Evolutionary conservation across 2,113 vertebrate genomes (phyloP).

Genomic region (Chaenogobius annularis): DNA sequence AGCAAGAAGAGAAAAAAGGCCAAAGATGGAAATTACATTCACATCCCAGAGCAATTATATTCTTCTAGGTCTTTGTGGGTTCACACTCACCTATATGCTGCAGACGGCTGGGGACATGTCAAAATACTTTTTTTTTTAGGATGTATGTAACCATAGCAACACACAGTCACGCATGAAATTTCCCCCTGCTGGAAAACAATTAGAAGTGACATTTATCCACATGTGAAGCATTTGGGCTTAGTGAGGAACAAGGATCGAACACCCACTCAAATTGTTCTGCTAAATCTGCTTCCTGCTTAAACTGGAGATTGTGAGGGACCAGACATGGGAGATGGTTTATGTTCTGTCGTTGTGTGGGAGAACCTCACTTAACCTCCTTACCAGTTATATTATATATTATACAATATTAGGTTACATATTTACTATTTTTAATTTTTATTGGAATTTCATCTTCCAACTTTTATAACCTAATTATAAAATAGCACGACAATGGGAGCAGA

Average conservation of each 20-base stretch:
- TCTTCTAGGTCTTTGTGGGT: conserved; percentile 40
- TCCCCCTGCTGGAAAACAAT: conserved; percentile 50
- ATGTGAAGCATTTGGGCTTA: conserved; percentile 43
- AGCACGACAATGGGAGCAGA: background rate
- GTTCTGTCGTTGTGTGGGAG: conserved; percentile 40
- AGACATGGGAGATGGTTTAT: conserved; percentile 35
- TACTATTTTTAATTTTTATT: no score
- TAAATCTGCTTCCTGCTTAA: conserved; percentile 26
- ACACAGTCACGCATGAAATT: conserved; percentile 18
- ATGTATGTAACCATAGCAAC: conserved; percentile 58
- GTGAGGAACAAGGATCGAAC: conserved; percentile 21
- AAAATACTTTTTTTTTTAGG: conserved; percentile 32
- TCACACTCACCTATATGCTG: conserved; percentile 44
- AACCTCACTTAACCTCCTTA: conserved; percentile 21
- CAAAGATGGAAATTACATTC: conserved; percentile 59
- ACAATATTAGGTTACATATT: no score
- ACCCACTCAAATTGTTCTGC: conserved; percentile 42
- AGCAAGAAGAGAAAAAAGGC: conserved; percentile 37
- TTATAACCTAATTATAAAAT: background rate
- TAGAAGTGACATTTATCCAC: conserved; percentile 60
- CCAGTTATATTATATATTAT: background rate
- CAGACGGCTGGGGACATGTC: conserved; percentile 27
- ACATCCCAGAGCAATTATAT: conserved; percentile 39
- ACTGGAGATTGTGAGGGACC: conserved; percentile 11
- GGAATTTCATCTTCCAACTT: no score